These are phyloP conservation scores for Oxycera nigricornis DNA, from an alignment of 2,888 invertebrate genomes.

Conservation along the genomic window DNA sequence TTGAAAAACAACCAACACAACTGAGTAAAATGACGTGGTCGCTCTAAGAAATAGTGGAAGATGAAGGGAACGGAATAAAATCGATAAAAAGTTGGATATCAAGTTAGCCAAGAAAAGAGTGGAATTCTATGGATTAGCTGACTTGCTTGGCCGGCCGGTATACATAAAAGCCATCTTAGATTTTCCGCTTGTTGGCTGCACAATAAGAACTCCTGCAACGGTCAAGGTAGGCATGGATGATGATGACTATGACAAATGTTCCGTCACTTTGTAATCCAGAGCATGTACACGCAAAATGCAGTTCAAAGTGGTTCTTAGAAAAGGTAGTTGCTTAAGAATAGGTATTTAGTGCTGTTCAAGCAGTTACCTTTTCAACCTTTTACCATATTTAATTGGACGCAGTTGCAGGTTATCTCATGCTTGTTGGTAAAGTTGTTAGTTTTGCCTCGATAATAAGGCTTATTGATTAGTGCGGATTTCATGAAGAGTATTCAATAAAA, in stretches of 20 bases:
- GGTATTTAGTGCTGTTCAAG: no score
- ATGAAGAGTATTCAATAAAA: no score
- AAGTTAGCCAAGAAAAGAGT: neutral
- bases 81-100: neutral
- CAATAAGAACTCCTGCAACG: conserved; percentile 10
- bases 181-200: conserved; percentile 37
- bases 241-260: neutral
- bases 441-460: no score
- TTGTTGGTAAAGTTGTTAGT: no score
- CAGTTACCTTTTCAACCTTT: no score
- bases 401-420: no score
- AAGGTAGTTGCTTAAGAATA: neutral
- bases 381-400: no score
- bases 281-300: neutral
- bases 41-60: neutral
- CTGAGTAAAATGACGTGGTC: neutral
- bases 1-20: neutral
- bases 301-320: neutral
- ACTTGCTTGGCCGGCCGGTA: neutral
- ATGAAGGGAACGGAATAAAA: neutral
- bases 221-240: neutral
- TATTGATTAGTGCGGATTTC: no score
- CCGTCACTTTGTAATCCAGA: neutral
- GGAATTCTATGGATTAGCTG: neutral
- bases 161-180: conserved; percentile 8